Evolutionary conservation across 2,797 vertebrate genomes (phyloP).

Genomic region (Xenentodon cancila): DNA sequence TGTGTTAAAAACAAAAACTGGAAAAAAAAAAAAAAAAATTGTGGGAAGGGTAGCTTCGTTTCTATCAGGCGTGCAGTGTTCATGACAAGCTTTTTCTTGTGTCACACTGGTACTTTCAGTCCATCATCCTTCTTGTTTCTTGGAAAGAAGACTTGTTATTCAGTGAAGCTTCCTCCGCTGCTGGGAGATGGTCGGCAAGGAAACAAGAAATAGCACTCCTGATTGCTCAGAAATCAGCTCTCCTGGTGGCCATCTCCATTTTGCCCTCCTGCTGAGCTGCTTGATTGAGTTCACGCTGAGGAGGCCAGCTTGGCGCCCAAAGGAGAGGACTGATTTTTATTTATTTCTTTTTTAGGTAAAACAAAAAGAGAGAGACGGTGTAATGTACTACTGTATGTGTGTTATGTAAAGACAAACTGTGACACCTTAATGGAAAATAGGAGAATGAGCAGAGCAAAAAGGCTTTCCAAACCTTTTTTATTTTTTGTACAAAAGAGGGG

Average conservation of each 20-base stretch:
- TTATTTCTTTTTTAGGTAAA: constrained; percentile 4
- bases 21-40: too few species aligned
- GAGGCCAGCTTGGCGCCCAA: constrained; percentile 48
- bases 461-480: background rate
- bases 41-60: background rate
- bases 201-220: constrained; percentile 43
- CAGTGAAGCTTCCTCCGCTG: constrained; percentile 4
- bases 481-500: constrained; percentile 4
- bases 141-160: constrained; percentile 9
- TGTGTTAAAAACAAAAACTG: background rate
- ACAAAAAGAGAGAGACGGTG: background rate
- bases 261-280: constrained; percentile 58
- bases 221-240: constrained; percentile 52
- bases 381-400: constrained; percentile 25
- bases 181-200: constrained; percentile 36
- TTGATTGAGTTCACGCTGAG: constrained; percentile 70
- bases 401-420: constrained; percentile 20
- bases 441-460: background rate
- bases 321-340: constrained; percentile 27
- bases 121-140: constrained; percentile 25
- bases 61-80: too few species aligned
- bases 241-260: constrained; percentile 37
- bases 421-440: background rate
- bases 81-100: background rate
- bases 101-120: constrained; percentile 5